Base-by-base conservation (phyloP, 2,797 vertebrate species). In the Syndactyla subalaris region DNA sequence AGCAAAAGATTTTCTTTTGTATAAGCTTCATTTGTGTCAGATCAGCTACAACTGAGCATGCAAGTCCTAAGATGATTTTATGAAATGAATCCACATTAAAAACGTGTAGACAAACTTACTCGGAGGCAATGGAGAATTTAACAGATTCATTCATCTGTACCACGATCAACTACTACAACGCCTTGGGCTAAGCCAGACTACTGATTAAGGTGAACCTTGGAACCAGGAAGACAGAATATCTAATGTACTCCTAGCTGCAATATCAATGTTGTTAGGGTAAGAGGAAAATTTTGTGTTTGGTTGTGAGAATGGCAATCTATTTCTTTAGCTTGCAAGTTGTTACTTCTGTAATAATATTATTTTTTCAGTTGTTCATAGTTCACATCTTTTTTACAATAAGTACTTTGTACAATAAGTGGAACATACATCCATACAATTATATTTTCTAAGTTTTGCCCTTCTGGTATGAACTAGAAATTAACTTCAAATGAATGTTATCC, bases 61-160 rank as follows among this genome's bases (percentile, higher is more conserved):
- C 76, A 88, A 72, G 58, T 88, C 51, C 72, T 79, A 93, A 12
- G 16, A 41, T 94, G 89, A 85, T 94, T 95, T 96, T 94, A 38
- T 92, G 95, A 93, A 70, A 95, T 85, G 79, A 92, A 91, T 82
- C 39, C 51, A 51, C 0, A 2, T 63, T 89, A 95, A 94, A 96
- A 34, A 45, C 43, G 87, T 4, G 1, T 86, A 88, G 91, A 70
- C 70, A 93, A 93, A 89, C 57, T 76, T 71, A 88, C 29, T 71
- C 52, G 67, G 62, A 89, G 30, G 27, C 73, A 89, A 72, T 11
- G 32, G 49, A 93, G 61, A 92, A 91, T 95, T 85, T 65, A 95
- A 90, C 19, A 70, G 80, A 92, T 81, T 91, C 61, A 81, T 94
- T 92, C 72, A 91, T 78, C 83, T 12, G 4, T 54, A 85, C 23